Conservation (phyloP, 2,888 invertebrate genomes). For the Odontomyia ornata region DNA sequence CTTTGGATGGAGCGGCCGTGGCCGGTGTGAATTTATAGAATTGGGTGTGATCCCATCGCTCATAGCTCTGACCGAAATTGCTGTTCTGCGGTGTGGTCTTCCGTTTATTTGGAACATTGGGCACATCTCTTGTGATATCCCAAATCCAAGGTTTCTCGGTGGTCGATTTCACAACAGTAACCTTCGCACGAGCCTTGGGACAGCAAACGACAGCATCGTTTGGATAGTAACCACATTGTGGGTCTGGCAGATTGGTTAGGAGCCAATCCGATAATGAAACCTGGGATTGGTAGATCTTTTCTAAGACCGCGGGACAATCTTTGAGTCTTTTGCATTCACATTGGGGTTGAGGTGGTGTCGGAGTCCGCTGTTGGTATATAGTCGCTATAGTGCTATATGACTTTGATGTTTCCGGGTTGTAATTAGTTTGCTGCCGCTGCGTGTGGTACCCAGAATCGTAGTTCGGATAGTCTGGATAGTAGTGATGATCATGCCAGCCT, state of each 20-base stretch:
- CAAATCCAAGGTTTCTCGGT: slow-evolving; percentile 58
- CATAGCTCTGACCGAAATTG: slow-evolving; percentile 24
- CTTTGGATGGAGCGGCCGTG: slow-evolving; percentile 19
- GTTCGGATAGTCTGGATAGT: slow-evolving; percentile 28
- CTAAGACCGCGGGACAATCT: slow-evolving; percentile 56
- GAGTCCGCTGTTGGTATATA: not conserved
- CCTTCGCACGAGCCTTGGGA: slow-evolving; percentile 45
- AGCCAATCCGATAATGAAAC: slow-evolving; percentile 53
- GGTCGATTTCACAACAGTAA: slow-evolving; percentile 39
- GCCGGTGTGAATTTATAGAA: slow-evolving; percentile 26
- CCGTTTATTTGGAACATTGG: slow-evolving; percentile 1
- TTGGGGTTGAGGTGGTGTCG: slow-evolving; percentile 33
- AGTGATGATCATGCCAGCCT: slow-evolving; percentile 27
- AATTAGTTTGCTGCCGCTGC: not conserved
- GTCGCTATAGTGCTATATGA: not conserved
- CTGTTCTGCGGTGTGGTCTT: not conserved
- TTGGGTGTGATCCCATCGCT: slow-evolving; percentile 32
- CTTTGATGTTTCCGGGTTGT: not conserved
- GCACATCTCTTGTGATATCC: slow-evolving; percentile 51
- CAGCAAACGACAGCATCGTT: slow-evolving; percentile 57
- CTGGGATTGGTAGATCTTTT: slow-evolving; percentile 53
- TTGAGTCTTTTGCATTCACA: slow-evolving; percentile 59
- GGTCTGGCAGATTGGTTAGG: slow-evolving; percentile 52
- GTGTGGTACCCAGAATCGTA: not conserved
- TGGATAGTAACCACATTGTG: slow-evolving; percentile 56